phyloP scores from a whole-genome alignment of 1,140 invertebrate species.

The Fopius arisanus region DNA sequence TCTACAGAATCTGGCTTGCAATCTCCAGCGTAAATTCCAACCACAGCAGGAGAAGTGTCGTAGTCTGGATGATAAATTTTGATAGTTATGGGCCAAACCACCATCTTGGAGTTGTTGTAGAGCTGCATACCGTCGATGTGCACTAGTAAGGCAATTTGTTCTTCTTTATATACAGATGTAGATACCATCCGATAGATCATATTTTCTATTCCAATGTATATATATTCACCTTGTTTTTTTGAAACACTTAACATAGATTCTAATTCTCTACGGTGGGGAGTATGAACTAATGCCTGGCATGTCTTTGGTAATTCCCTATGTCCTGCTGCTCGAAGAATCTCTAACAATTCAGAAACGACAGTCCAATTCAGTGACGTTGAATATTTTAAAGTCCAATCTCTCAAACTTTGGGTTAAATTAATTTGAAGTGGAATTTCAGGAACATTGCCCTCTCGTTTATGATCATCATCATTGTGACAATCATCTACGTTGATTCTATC shows the following conservation, averaged over 20 bases:
- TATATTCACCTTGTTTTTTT: conserved; percentile 26
- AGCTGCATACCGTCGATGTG: conserved; percentile 29
- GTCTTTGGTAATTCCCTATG: conserved; percentile 6
- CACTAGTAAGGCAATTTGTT: conserved; percentile 27
- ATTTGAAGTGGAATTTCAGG: background rate
- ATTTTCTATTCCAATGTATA: background rate
- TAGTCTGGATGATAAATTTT: conserved; percentile 17
- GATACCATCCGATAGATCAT: conserved; percentile 10
- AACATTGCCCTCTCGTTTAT: background rate
- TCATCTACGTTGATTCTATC: background rate
- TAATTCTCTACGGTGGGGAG: background rate
- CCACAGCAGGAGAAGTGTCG: conserved; percentile 29
- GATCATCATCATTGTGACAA: background rate
- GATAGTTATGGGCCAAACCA: conserved; percentile 32
- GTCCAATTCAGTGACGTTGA: background rate
- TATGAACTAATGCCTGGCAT: background rate
- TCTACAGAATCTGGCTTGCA: conserved; percentile 24
- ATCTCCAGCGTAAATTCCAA: conserved; percentile 31
- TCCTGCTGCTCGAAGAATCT: background rate
- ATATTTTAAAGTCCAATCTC: background rate
- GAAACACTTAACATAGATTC: conserved; percentile 16
- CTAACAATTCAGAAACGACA: background rate
- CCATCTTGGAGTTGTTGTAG: conserved; percentile 36
- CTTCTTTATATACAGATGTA: conserved; percentile 17
- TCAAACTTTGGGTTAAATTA: background rate